Conservation (phyloP, 2,797 vertebrate species). For the Poliocrania exsul region DNA sequence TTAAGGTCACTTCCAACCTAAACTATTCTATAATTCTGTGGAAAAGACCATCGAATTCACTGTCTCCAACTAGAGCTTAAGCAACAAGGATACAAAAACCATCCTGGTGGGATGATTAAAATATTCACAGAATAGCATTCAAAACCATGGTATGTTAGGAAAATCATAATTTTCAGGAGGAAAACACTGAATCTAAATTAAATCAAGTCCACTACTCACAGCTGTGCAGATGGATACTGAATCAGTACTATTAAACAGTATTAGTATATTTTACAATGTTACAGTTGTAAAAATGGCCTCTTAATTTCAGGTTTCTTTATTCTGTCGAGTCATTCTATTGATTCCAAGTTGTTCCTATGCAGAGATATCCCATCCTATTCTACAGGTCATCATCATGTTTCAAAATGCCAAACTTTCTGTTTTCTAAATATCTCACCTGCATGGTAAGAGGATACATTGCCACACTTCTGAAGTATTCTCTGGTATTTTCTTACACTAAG, state of each 20-base stretch:
- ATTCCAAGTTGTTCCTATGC: conserved; percentile 9
- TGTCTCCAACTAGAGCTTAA: neutral
- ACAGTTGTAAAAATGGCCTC: neutral
- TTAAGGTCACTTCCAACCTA: neutral
- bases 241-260: neutral
- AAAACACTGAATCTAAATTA: neutral
- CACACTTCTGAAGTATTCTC: neutral
- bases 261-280: neutral
- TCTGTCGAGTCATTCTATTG: neutral
- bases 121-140: neutral
- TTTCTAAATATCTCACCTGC: neutral
- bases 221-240: neutral
- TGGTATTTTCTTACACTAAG: neutral
- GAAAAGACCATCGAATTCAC: neutral
- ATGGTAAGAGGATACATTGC: neutral
- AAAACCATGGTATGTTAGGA: neutral
- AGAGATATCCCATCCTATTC: neutral
- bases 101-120: neutral
- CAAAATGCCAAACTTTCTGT: neutral
- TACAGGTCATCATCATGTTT: neutral
- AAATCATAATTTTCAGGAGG: neutral
- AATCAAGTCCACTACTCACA: neutral
- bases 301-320: conserved; percentile 28
- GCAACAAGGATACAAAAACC: neutral
- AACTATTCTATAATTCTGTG: neutral